Base-by-base conservation (phyloP, 1,140 invertebrate genomes). In the Spodoptera litura region DNA sequence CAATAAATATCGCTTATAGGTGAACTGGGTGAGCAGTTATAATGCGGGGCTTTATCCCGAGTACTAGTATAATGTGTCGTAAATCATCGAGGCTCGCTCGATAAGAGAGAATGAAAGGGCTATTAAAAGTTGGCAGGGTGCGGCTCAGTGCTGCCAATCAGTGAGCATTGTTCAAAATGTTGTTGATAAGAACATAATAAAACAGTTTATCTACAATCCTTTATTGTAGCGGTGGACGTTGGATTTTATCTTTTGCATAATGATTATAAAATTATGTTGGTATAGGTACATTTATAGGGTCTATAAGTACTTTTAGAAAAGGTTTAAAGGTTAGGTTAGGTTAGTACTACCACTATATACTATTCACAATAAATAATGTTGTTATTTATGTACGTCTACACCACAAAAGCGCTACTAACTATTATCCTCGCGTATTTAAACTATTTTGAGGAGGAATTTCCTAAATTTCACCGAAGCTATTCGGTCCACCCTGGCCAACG, bases 401-500 rank as follows among this genome's bases (percentile, higher is more conserved):
- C 71, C 61, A 74, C 56, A 62, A 74, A 35, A 44, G 20, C 11
- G 44, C 56, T 61, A 74, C 27, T 58, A 49, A 73, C 58, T 61
- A 74, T 62, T 61, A 74, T 49, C 12, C 58, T 25, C 49, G 20
- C 38, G n/a, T 75, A 64, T 75, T 75, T 75, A 49, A 53, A 64
- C 59, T 53, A 75, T 75, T 75, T 64, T 13, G 49, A 64, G 58
- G 6, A 55, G 59, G 59, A 75, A 75, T 75, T 64, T 75, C 25
- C 49, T 64, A 64, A 75, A 75, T 75, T 75, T 75, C 73, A 62
- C 49, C 58, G 59, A 55, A 75, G 73, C 73, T 53, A 75, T 75
- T 62, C 31, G 44, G 73, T 75, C 73, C 58, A 64, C 73, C 73
- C 72, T 61, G 35, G 66, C 44, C 49, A 70, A 10, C 13, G 78